Conservation (phyloP, 2,113 vertebrate species). For the Tychaedon coryphoeus region DNA sequence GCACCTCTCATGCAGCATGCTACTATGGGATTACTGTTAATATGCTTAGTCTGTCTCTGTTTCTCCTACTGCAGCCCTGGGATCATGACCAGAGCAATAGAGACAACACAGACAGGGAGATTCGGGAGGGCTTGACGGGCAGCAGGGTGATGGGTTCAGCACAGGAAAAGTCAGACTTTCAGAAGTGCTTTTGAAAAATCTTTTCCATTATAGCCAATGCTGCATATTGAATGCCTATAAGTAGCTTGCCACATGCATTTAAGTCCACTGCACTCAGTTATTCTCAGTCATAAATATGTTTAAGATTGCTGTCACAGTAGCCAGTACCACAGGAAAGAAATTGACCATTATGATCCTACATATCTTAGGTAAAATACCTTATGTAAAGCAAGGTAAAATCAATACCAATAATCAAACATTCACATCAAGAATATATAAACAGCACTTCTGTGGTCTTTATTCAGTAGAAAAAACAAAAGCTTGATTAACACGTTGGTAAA, state of each 20-base stretch:
- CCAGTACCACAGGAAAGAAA: neutral
- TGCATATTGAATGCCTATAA: neutral
- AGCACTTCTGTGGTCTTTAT: neutral
- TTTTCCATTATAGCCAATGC: neutral
- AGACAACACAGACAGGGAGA: neutral
- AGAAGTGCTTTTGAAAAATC: neutral
- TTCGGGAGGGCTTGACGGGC: neutral
- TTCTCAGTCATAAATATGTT: neutral
- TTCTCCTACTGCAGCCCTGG: neutral
- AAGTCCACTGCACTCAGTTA: neutral
- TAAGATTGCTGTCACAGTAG: neutral
- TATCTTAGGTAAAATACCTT: neutral
- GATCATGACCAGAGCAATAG: neutral
- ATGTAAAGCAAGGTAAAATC: neutral
- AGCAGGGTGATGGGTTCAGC: neutral
- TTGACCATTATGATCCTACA: neutral
- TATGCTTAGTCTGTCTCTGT: neutral
- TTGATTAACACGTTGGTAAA: neutral
- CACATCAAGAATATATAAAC: neutral
- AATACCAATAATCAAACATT: neutral
- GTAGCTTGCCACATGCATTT: neutral
- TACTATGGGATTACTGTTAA: neutral
- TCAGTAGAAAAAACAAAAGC: neutral
- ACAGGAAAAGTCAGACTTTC: neutral
- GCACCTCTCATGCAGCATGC: accelerated